Evolutionary conservation across 1,140 invertebrate genomes (phyloP), one percentile per base, ranked within the genome.

Genomic region (Diachasma alloeum): DNA sequence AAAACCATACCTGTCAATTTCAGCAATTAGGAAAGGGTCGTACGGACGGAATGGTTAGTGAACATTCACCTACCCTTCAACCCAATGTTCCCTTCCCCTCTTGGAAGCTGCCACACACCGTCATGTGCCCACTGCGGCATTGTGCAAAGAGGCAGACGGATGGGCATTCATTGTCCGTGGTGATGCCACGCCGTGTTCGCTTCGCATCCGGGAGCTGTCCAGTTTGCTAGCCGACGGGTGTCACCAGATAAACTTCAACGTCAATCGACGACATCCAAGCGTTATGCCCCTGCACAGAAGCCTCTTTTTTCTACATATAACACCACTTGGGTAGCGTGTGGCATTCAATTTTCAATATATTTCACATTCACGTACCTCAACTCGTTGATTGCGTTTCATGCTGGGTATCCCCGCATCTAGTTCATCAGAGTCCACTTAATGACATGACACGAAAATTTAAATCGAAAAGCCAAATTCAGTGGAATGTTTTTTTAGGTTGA

Each of bases 191-290:
- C 59, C 42, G 74, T 78, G 76, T 72, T 79, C 74, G 66, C 66
- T 73, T 71, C 67, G 72, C 76, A 79, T 79, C 80, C 78, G 80
- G 48, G 56, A 73, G 74, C 74, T 80, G 81, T 82, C 77, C 36
- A 39, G 72, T 76, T 44, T 39, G 66, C 53, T 56, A 78, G 81
- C 59, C 37, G 77, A 79, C 81, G 77, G 68, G 74, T 82, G 81
- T 82, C 78, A 81, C 76, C 75, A 81, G 81, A 82, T 81, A 81
- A 82, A 82, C 79, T 82, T 81, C 70, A 78, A 78, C 76, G 78
- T 82, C 81, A 82, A 78, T 82, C 79, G 75, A 67, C 70, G 73
- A 42, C 56, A 67, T 17, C 17, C 17, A 11, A 26, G 31, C 48
- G 66, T 39, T 74, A 72, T 72, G 46, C 48, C 48, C n/a, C 68